These are phyloP conservation scores for Drosophila prostipennis DNA, from an alignment of 2,888 invertebrate genomes.

Conservation along the genomic window DNA sequence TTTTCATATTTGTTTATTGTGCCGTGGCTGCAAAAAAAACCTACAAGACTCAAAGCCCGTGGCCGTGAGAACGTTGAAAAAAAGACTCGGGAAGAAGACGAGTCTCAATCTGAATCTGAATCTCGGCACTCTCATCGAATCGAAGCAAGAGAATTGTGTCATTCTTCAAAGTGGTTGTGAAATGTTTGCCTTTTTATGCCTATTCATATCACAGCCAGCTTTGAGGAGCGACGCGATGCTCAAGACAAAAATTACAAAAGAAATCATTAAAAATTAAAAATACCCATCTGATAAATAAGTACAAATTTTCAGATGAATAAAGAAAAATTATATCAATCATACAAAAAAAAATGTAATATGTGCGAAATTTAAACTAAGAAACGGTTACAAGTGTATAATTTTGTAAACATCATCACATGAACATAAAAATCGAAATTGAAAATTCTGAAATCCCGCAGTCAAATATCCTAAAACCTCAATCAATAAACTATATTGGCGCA, in stretches of 20 bases:
- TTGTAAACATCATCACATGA: conserved; percentile 26
- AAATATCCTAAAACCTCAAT: conserved; percentile 25
- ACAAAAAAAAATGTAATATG: background rate
- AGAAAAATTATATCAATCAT: background rate
- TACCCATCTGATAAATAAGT: background rate
- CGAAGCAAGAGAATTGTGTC: conserved; percentile 81
- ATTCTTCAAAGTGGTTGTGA: conserved; percentile 96
- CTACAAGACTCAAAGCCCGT: conserved; percentile 26
- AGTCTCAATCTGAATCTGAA: conserved; percentile 17
- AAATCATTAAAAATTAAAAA: background rate
- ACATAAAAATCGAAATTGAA: conserved; percentile 29
- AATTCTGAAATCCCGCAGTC: conserved; percentile 30
- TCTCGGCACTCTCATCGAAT: conserved; percentile 15
- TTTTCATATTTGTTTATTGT: conserved; percentile 43
- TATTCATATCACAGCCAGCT: conserved; percentile 98
- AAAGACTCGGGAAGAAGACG: conserved; percentile 21
- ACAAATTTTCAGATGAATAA: background rate
- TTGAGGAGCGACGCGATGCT: conserved; percentile 93
- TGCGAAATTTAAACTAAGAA: background rate
- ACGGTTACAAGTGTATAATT: conserved; percentile 10
- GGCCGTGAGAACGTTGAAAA: conserved; percentile 51
- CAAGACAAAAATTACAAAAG: conserved; percentile 42
- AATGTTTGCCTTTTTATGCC: conserved; percentile 86
- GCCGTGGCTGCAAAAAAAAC: conserved; percentile 35
- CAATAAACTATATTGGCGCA: conserved; percentile 59